phyloP scores from a whole-genome alignment of 2,888 invertebrate genomes.

The Pterostichus niger region DNA sequence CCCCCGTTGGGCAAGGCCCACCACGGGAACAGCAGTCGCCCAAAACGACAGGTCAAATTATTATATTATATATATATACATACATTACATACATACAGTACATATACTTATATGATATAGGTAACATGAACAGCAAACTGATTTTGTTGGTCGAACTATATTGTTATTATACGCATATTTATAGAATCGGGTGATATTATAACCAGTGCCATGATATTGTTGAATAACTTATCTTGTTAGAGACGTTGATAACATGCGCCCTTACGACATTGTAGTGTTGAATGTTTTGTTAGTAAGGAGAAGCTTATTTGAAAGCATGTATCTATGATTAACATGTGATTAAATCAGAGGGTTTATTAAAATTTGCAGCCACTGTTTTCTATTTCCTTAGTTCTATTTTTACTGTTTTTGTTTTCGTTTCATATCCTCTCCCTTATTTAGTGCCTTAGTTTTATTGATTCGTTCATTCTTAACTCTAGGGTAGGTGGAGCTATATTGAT shows the following conservation, averaged over 20 bases:
- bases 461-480: neutral
- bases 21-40: slow-evolving; percentile 52
- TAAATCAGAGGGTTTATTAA: slow-evolving; percentile 78
- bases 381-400: neutral
- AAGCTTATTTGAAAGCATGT: slow-evolving; percentile 76
- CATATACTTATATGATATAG: slow-evolving; percentile 53
- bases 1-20: slow-evolving; percentile 37
- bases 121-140: slow-evolving; percentile 64
- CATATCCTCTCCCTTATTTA: slow-evolving; percentile 2
- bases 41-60: slow-evolving; percentile 63
- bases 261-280: slow-evolving; percentile 73
- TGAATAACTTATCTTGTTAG: slow-evolving; percentile 76
- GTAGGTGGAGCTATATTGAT: slow-evolving; percentile 38
- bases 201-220: slow-evolving; percentile 79
- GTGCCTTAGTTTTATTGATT: slow-evolving; percentile 41
- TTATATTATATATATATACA: slow-evolving; percentile 62
- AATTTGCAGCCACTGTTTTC: slow-evolving; percentile 70
- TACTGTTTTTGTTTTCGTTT: neutral
- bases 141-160: slow-evolving; percentile 65
- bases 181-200: slow-evolving; percentile 79
- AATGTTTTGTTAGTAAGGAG: slow-evolving; percentile 76
- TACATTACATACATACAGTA: slow-evolving; percentile 59
- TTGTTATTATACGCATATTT: slow-evolving; percentile 77
- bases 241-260: slow-evolving; percentile 74
- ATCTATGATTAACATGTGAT: slow-evolving; percentile 74